These are phyloP conservation scores for Dryococelus australis DNA, from an alignment of 2,888 invertebrate species.

Conservation along the genomic window DNA sequence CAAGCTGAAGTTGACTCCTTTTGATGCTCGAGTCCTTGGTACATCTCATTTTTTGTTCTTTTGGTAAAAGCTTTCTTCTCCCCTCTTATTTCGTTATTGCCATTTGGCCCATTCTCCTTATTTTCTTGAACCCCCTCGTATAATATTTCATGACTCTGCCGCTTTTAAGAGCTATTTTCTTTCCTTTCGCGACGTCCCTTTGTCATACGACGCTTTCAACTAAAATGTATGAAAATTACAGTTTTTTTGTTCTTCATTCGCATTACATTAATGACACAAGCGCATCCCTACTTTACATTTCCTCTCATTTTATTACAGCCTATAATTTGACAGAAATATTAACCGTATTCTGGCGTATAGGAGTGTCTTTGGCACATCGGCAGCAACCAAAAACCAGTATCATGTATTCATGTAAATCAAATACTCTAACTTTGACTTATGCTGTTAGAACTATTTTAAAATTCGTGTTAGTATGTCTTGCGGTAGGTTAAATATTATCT, in stretches of 20 bases:
- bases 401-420: too few relatives aligned
- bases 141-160: not conserved
- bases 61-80: not conserved
- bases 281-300: not conserved
- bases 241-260: not conserved
- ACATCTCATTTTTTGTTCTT: not conserved
- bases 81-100: conserved; percentile 4
- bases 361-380: too few relatives aligned
- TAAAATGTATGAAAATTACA: not conserved
- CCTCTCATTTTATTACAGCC: not conserved
- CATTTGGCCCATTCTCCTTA: not conserved
- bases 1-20: too few relatives aligned
- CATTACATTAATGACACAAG: not conserved
- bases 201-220: not conserved
- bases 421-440: too few relatives aligned
- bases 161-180: not conserved
- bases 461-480: too few relatives aligned
- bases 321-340: not conserved
- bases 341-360: too few relatives aligned
- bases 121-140: not conserved
- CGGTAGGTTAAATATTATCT: too few relatives aligned
- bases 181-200: not conserved
- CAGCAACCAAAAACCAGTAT: too few relatives aligned
- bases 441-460: too few relatives aligned
- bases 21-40: too few relatives aligned